Conservation (phyloP, 2,113 vertebrate species). For the Empidonax alnorum region DNA sequence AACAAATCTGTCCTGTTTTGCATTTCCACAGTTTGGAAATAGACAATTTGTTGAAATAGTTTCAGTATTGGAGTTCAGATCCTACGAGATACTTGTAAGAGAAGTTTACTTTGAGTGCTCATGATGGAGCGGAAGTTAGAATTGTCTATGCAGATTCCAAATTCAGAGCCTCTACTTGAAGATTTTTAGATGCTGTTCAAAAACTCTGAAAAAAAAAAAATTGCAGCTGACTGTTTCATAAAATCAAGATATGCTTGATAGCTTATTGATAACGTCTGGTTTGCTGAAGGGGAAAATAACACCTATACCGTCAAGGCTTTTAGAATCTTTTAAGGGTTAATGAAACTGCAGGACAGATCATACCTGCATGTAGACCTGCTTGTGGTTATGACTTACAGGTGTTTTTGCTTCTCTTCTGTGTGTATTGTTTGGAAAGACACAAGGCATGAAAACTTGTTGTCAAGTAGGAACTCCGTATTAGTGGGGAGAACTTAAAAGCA, state of each 20-base stretch:
- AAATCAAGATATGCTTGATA: not conserved
- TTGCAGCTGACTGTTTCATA: not conserved
- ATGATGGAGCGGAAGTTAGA: not conserved
- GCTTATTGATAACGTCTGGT: not conserved
- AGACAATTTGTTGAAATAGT: not conserved
- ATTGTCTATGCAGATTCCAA: not conserved
- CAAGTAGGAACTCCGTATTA: not conserved
- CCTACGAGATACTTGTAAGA: not conserved
- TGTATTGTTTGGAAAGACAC: not conserved
- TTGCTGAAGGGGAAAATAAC: not conserved
- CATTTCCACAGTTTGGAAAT: not conserved
- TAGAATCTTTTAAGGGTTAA: not conserved
- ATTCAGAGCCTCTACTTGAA: not conserved
- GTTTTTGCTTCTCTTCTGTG: rapidly evolving
- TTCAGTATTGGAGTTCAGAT: not conserved
- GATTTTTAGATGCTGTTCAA: not conserved
- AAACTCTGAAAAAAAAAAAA: not conserved
- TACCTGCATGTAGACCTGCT: not conserved
- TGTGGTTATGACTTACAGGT: not conserved
- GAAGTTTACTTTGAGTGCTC: not conserved
- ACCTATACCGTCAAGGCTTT: not conserved
- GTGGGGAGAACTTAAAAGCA: not conserved
- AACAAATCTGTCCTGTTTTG: not conserved
- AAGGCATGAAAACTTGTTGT: not conserved
- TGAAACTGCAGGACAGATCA: not conserved